Evolutionary conservation across 2,888 invertebrate species (phyloP).

Genomic region (Mythimna pallens): DNA sequence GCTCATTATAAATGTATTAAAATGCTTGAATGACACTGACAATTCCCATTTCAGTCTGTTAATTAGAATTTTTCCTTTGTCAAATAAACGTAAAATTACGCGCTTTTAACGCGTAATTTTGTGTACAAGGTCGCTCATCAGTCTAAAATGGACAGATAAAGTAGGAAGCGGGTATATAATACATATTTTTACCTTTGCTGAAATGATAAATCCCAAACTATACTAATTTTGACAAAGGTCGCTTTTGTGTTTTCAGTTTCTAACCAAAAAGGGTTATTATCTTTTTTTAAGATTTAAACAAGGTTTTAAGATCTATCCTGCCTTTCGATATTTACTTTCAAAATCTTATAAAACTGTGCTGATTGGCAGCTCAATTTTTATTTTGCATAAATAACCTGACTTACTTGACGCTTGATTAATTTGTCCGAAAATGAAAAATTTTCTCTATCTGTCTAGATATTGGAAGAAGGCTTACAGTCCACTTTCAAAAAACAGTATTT

Average conservation of each 20-base stretch:
- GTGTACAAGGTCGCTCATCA: slow-evolving; percentile 4
- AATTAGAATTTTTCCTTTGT: slow-evolving; percentile 19
- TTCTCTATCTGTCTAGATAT: no score
- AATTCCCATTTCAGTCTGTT: slow-evolving; percentile 15
- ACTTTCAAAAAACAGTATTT: no score
- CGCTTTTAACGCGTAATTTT: slow-evolving; percentile 12
- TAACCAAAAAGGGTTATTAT: slow-evolving; percentile 3
- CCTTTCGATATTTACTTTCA: neutral
- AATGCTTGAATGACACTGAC: slow-evolving; percentile 31
- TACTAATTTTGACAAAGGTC: slow-evolving; percentile 6
- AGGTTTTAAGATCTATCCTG: neutral
- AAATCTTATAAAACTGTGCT: neutral
- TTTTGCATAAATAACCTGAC: no score
- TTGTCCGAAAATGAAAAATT: no score
- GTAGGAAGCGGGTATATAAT: neutral
- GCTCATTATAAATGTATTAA: slow-evolving; percentile 49
- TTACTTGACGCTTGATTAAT: no score
- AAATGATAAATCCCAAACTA: neutral
- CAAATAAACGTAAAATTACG: slow-evolving; percentile 10
- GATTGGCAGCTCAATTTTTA: no score
- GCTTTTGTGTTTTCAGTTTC: slow-evolving; percentile 14
- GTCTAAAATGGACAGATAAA: neutral
- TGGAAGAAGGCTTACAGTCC: no score
- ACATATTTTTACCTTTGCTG: slow-evolving; percentile 8
- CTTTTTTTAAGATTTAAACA: neutral